phyloP scores from a whole-genome alignment of 2,888 invertebrate genomes.

The Melitaea athalia region DNA sequence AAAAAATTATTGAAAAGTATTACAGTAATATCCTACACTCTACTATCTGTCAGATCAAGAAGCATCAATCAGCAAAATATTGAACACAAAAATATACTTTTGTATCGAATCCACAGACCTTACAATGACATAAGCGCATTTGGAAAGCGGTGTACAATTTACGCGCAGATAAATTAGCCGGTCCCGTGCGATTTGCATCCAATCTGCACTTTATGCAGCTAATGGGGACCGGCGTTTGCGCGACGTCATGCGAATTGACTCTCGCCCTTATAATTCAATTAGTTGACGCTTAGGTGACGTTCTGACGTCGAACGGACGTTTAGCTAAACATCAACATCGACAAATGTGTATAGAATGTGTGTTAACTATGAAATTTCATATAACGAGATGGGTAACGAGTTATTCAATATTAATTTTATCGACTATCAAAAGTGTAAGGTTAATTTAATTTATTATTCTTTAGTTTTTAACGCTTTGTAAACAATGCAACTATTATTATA shows the following conservation, averaged over 20 bases:
- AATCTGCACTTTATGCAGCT: constrained; percentile 49
- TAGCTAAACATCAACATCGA: neutral
- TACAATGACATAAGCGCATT: constrained; percentile 23
- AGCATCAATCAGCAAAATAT: neutral
- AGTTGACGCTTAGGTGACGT: constrained; percentile 17
- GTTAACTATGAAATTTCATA: neutral
- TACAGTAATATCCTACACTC: no score
- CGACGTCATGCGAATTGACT: constrained; percentile 24
- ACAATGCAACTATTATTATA: no score
- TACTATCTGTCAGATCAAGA: no score
- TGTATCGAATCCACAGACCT: constrained; percentile 34
- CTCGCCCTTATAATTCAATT: constrained; percentile 32
- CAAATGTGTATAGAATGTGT: neutral
- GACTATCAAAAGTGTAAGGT: no score
- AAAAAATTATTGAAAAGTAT: no score
- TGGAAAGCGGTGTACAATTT: constrained; percentile 50
- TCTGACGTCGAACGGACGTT: constrained; percentile 6
- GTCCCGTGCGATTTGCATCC: constrained; percentile 64
- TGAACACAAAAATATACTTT: neutral
- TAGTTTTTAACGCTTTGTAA: no score
- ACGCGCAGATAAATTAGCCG: constrained; percentile 61
- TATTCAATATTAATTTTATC: no score
- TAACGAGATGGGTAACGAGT: neutral
- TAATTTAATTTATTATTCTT: no score
- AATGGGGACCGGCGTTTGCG: constrained; percentile 25